phyloP scores from a whole-genome alignment of 1,140 invertebrate species.

The Drosophila repleta region DNA sequence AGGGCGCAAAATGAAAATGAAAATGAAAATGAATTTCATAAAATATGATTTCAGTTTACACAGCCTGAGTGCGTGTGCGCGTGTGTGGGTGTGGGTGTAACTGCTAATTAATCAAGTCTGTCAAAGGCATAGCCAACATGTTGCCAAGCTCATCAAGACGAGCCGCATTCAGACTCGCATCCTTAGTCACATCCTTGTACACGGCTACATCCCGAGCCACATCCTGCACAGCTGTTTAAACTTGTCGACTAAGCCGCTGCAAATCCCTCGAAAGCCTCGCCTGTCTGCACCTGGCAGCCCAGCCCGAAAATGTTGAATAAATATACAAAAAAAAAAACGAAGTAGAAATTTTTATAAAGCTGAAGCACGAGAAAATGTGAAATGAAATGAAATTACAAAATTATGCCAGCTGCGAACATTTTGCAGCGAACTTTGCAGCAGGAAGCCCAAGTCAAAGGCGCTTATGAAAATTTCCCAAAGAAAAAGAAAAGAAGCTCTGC shows the following conservation, averaged over 20 bases:
- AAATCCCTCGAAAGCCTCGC: slow-evolving; percentile 66
- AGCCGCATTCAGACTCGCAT: slow-evolving; percentile 13
- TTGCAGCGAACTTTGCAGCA: slow-evolving; percentile 19
- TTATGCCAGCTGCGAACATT: slow-evolving; percentile 67
- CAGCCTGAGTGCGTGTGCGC: not conserved
- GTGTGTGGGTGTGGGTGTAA: slow-evolving; percentile 7
- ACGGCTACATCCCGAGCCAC: slow-evolving; percentile 5
- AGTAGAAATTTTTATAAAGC: slow-evolving; percentile 23
- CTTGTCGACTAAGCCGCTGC: slow-evolving; percentile 67
- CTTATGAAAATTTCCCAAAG: slow-evolving; percentile 40
- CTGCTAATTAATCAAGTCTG: slow-evolving; percentile 50
- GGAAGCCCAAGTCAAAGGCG: slow-evolving; percentile 36
- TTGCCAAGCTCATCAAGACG: slow-evolving; percentile 31
- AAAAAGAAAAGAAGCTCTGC: slow-evolving; percentile 6
- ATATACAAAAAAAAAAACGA: not conserved
- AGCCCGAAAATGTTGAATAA: slow-evolving; percentile 22
- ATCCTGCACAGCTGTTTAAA: slow-evolving; percentile 55
- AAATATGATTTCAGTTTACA: slow-evolving; percentile 28
- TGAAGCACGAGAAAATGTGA: slow-evolving; percentile 38
- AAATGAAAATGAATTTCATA: slow-evolving; percentile 45
- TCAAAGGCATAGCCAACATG: slow-evolving; percentile 43
- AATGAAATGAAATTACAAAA: slow-evolving; percentile 71
- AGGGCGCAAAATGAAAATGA: slow-evolving; percentile 7
- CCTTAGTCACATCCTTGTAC: slow-evolving; percentile 1
- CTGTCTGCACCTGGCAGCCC: slow-evolving; percentile 68